Conservation (phyloP, 2,797 vertebrate species). For the Sebastes kiyomatsui region DNA sequence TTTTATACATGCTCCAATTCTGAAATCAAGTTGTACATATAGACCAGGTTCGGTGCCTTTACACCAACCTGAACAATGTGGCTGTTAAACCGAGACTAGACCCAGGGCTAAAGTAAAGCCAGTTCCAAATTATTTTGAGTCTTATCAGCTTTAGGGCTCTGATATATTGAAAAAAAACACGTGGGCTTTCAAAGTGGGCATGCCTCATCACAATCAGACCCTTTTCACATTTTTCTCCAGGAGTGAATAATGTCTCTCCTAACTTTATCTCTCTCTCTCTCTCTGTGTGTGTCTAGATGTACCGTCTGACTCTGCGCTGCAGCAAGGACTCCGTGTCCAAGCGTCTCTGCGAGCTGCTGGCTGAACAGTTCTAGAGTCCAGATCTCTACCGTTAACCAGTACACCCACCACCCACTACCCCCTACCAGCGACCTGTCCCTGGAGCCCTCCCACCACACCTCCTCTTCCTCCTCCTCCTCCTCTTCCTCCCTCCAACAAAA, state of each 20-base stretch:
- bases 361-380: conserved; percentile 89
- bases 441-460: conserved; percentile 17
- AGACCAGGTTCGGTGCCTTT: not conserved
- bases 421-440: conserved; percentile 60
- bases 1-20: not conserved
- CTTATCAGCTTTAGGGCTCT: not conserved
- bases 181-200: not conserved
- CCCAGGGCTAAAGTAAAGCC: not conserved
- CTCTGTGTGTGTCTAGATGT: conserved; percentile 81
- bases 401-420: conserved; percentile 47
- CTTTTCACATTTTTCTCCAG: not conserved
- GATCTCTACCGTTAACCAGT: conserved; percentile 40
- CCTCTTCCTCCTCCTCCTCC: not conserved
- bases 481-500: conserved; percentile 37
- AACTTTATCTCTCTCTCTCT: not conserved
- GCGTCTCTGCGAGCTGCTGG: conserved; percentile 91
- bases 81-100: not conserved
- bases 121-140: not conserved
- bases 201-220: not conserved
- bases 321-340: conserved; percentile 92
- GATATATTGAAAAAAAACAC: no score
- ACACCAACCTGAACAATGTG: not conserved
- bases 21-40: not conserved
- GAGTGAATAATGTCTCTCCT: conserved; percentile 11
- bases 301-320: conserved; percentile 92